Conservation (phyloP, 2,797 vertebrate species). For the Urocyon cinereoargenteus region DNA sequence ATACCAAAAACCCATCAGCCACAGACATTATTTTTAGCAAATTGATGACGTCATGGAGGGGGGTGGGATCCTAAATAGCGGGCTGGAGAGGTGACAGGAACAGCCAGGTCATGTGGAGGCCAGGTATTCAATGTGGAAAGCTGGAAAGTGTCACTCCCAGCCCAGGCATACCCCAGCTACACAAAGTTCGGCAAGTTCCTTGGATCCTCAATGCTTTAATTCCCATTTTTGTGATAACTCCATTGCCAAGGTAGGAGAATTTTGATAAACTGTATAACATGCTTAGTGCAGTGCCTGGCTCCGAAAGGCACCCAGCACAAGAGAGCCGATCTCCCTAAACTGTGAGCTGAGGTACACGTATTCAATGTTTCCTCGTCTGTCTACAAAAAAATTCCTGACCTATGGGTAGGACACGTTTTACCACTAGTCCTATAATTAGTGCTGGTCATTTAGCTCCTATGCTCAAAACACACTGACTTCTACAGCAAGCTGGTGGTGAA, state of each 20-base stretch:
- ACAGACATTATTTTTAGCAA: conserved; percentile 12
- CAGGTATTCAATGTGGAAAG: not conserved
- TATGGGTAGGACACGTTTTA: not conserved
- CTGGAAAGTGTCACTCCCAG: not conserved
- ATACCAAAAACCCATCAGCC: conserved; percentile 11
- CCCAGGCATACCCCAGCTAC: too few relatives aligned
- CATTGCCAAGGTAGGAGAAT: not conserved
- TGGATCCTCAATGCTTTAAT: not conserved
- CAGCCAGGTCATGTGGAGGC: not conserved
- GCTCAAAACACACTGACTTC: not conserved
- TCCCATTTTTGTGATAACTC: not conserved
- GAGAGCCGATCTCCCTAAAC: fast-evolving
- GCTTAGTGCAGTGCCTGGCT: not conserved
- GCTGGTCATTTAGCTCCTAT: not conserved
- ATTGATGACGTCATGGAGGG: not conserved
- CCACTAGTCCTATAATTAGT: not conserved
- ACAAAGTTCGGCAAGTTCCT: not conserved
- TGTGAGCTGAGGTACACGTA: fast-evolving
- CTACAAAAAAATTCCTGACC: not conserved
- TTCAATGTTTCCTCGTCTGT: fast-evolving
- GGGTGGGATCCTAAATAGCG: not conserved
- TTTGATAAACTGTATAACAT: not conserved
- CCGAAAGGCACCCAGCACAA: not conserved
- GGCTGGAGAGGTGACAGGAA: not conserved
- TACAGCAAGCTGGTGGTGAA: too few relatives aligned